These are phyloP conservation scores for Lycocerus yunnanus DNA, from an alignment of 2,888 invertebrate species.

Conservation along the genomic window DNA sequence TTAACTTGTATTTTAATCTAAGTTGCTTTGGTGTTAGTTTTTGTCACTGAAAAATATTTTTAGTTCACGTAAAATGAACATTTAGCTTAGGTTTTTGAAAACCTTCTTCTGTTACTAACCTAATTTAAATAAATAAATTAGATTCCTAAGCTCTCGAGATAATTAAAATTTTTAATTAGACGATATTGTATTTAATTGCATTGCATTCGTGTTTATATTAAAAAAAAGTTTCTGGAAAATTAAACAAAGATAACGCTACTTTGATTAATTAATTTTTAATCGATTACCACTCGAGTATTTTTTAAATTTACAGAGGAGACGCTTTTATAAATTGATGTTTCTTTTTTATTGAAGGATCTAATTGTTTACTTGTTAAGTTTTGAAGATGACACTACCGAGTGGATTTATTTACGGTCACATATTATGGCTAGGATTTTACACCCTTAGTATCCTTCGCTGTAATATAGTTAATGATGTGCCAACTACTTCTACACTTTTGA, in stretches of 20 bases:
- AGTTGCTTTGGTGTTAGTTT: conserved; percentile 29
- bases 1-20: conserved; percentile 24
- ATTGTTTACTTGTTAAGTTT: neutral
- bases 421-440: neutral
- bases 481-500: neutral
- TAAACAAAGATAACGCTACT: neutral
- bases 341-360: neutral
- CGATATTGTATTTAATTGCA: neutral
- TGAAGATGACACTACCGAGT: neutral
- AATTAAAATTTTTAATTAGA: neutral
- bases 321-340: neutral
- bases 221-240: neutral
- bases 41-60: neutral
- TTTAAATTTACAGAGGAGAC: neutral
- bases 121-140: neutral
- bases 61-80: neutral
- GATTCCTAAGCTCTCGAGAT: neutral
- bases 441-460: neutral
- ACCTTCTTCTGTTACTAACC: neutral
- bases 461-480: neutral
- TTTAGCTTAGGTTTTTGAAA: neutral
- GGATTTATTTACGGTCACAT: neutral
- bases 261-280: neutral
- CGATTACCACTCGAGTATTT: neutral
- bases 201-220: neutral